Percentiles rank a stretch among this genome's conserved stretches.
phyloP scores from a whole-genome alignment of 2,888 invertebrate species.

The Spisula solida region DNA sequence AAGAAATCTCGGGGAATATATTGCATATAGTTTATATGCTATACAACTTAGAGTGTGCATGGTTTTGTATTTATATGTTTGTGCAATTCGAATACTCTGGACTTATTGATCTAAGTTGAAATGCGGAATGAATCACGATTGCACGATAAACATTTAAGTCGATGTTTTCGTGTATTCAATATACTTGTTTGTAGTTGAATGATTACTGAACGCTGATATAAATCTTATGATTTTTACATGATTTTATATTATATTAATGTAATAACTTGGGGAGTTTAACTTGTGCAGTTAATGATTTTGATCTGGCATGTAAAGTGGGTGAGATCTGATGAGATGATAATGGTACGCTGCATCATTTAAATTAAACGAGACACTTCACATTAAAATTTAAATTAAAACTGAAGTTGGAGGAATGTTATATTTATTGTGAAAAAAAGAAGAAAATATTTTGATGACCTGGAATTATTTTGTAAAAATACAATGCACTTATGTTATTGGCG shows the following conservation, averaged over 20 bases:
- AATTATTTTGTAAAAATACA: neutral
- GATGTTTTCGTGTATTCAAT: neutral
- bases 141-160: neutral
- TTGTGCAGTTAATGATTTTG: no score
- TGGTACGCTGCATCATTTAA: no score
- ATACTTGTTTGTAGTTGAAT: slow-evolving; percentile 8
- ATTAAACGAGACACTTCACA: no score
- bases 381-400: no score
- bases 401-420: no score
- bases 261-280: no score
- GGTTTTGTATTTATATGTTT: neutral
- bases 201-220: neutral
- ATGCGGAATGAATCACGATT: slow-evolving; percentile 8
- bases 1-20: neutral
- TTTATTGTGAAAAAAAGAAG: no score
- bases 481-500: neutral
- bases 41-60: neutral
- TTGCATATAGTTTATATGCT: no score
- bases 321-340: no score
- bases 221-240: no score
- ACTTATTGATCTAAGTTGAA: slow-evolving; percentile 2
- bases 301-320: no score
- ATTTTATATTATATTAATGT: no score
- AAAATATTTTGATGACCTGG: neutral
- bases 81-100: neutral